Percentiles rank a stretch among this genome's conserved stretches.
phyloP scores from a whole-genome alignment of 2,113 vertebrate genomes.

The Corvus moneduloides region DNA sequence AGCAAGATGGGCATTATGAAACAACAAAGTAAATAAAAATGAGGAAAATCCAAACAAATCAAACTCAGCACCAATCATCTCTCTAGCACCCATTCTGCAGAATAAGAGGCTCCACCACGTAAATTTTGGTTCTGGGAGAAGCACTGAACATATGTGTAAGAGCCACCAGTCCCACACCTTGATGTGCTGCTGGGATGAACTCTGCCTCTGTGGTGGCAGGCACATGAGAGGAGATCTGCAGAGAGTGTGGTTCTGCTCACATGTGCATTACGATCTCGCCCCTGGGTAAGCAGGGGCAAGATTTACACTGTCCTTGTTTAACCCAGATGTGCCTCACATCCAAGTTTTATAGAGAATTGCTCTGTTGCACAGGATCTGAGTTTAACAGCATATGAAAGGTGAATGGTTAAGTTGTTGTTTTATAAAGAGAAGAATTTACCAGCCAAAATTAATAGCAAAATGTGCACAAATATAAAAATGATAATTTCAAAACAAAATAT shows the following conservation, averaged over 20 bases:
- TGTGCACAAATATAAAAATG: neutral
- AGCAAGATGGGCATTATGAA: neutral
- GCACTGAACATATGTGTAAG: fast-evolving
- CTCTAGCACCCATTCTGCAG: neutral
- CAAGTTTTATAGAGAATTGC: neutral
- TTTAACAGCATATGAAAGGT: neutral
- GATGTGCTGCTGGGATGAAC: neutral
- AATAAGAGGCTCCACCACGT: neutral
- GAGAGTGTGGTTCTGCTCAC: neutral
- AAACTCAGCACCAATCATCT: neutral
- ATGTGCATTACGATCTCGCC: neutral
- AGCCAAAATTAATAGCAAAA: constrained; percentile 19
- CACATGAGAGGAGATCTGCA: neutral
- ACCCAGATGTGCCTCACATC: neutral
- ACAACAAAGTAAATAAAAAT: neutral
- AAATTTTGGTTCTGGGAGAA: neutral
- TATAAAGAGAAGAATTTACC: neutral
- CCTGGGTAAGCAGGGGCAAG: neutral
- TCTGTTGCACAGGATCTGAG: neutral
- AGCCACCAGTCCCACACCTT: fast-evolving
- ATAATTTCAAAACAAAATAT: neutral
- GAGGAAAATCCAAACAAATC: neutral
- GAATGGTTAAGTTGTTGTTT: neutral
- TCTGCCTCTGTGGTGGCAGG: neutral
- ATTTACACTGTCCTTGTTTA: neutral